Evolutionary conservation across 2,113 vertebrate genomes (phyloP).

Genomic region (Raphicerus campestris): DNA sequence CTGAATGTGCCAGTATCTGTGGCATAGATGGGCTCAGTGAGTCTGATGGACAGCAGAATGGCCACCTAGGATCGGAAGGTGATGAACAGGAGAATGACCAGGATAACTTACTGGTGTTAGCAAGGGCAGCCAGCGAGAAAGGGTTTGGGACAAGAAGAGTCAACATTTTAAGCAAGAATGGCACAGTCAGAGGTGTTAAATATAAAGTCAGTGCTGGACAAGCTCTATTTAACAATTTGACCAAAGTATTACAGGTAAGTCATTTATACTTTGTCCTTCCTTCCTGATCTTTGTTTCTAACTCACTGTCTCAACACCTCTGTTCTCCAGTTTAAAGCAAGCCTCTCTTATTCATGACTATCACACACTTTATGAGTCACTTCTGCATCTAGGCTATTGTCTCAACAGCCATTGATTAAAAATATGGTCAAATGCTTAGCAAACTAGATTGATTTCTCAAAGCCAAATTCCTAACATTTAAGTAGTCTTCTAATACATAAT

Average conservation of each 20-base stretch:
- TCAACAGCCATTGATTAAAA: neutral
- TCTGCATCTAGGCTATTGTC: neutral
- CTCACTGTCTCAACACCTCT: neutral
- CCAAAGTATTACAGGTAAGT: slow-evolving; percentile 89
- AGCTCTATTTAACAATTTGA: slow-evolving; percentile 93
- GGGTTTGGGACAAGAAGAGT: slow-evolving; percentile 89
- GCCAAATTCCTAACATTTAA: neutral
- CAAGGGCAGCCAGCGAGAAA: slow-evolving; percentile 87
- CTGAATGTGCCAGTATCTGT: slow-evolving; percentile 90
- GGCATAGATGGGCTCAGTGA: slow-evolving; percentile 89
- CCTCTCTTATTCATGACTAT: slow-evolving; percentile 6
- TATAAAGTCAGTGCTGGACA: slow-evolving; percentile 98
- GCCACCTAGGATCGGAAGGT: slow-evolving; percentile 83
- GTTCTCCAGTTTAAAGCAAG: neutral
- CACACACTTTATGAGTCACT: neutral
- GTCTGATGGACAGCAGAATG: slow-evolving; percentile 80
- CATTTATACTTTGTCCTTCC: neutral
- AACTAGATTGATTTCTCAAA: neutral
- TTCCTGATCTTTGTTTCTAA: neutral
- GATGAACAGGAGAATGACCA: slow-evolving; percentile 87
- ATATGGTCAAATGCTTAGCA: neutral
- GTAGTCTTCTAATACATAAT: neutral
- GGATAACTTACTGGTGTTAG: slow-evolving; percentile 88
- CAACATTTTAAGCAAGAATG: slow-evolving; percentile 98
- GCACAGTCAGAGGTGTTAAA: slow-evolving; percentile 95